A percentile compares a stretch with the other conserved stretches of the same genome.
Evolutionary conservation across 2,797 vertebrate genomes (phyloP).

Genomic region (Macropodus opercularis): DNA sequence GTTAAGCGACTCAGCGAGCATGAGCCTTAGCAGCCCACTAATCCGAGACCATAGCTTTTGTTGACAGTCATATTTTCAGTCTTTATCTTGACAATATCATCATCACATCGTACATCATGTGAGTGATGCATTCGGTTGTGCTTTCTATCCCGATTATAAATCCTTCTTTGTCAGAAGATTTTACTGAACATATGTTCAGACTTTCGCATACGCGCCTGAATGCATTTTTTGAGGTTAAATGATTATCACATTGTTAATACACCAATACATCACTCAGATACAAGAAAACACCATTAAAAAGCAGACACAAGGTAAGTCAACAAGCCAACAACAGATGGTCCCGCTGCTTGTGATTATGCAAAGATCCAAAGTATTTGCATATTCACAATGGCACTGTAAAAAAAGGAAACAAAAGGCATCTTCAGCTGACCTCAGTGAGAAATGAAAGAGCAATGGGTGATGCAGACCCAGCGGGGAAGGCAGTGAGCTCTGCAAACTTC

Average conservation of each 20-base stretch:
- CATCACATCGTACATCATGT: conserved; percentile 40
- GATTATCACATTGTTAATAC: conserved; percentile 84
- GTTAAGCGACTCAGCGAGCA: conserved; percentile 47
- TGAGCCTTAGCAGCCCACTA: conserved; percentile 45
- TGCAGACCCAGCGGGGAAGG: conserved; percentile 56
- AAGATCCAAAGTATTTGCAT: conserved; percentile 81
- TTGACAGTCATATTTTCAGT: conserved; percentile 61
- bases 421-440: conserved; percentile 72
- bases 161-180: conserved; percentile 74
- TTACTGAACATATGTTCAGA: conserved; percentile 77
- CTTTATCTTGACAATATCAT: conserved; percentile 66
- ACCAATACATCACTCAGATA: conserved; percentile 79
- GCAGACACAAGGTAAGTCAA: conserved; percentile 83
- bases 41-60: conserved; percentile 63
- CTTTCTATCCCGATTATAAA: conserved; percentile 64
- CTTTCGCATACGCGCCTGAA: conserved; percentile 57
- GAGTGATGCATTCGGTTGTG: conserved; percentile 50
- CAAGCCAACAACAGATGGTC: conserved; percentile 86
- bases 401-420: conserved; percentile 54
- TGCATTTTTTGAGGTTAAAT: conserved; percentile 79
- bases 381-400: conserved; percentile 67
- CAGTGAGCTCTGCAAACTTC: conserved; percentile 61
- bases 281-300: conserved; percentile 84
- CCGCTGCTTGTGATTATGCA: conserved; percentile 84
- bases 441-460: conserved; percentile 57